Conservation (phyloP, 35 echinoderm and acorn worm genomes). For the Eucidaris tribuloides region DNA sequence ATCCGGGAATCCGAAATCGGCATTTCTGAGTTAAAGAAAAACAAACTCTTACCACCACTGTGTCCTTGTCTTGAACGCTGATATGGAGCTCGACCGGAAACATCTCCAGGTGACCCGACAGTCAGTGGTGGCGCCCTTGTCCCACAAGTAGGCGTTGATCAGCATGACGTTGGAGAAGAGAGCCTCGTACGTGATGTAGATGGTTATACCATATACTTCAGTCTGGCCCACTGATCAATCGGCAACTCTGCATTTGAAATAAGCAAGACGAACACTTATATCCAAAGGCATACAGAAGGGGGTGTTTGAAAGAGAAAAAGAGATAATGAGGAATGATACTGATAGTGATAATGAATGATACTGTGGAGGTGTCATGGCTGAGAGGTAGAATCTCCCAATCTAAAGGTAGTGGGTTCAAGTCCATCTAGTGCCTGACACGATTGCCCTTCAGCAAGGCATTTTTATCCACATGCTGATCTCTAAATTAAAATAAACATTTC, state of each 20-base stretch:
- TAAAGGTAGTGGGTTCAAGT: not conserved
- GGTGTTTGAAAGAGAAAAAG: not conserved
- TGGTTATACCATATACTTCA: conserved; percentile 1
- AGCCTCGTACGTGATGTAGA: not conserved
- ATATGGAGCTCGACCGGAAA: conserved; percentile 26
- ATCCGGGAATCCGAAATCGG: too few relatives aligned
- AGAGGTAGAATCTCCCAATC: not conserved
- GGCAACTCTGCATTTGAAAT: conserved; percentile 9
- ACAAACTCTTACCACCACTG: too few relatives aligned
- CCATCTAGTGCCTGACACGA: not conserved
- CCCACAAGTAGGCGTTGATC: not conserved
- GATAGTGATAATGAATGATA: not conserved
- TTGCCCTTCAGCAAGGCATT: not conserved
- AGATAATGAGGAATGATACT: not conserved
- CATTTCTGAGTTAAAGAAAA: too few relatives aligned
- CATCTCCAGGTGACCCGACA: conserved; percentile 6
- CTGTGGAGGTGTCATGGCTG: not conserved
- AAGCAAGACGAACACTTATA: not conserved
- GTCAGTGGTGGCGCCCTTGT: not conserved
- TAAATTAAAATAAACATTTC: not conserved
- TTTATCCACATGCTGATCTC: not conserved
- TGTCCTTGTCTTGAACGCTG: too few relatives aligned
- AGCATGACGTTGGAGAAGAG: conserved; percentile 42
- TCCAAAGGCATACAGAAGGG: not conserved
- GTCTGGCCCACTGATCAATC: not conserved